Percentiles rank a stretch among this genome's conserved stretches.
Evolutionary conservation across 1,140 invertebrate genomes (phyloP).

Genomic region (Drosophila miranda): DNA sequence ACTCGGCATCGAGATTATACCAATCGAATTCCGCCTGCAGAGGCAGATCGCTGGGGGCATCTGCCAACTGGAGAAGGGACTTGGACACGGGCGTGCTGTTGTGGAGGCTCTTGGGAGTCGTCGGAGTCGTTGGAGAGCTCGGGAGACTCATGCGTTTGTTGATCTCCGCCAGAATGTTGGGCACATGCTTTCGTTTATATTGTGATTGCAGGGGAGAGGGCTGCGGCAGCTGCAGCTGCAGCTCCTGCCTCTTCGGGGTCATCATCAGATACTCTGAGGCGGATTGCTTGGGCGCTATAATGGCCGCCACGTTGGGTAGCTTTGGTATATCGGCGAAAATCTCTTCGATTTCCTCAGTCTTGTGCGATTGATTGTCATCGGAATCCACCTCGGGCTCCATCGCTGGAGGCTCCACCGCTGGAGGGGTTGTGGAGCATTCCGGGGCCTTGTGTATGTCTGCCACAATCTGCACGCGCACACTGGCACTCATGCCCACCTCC

Average conservation of each 20-base stretch:
- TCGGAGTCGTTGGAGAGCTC: slow-evolving; percentile 60
- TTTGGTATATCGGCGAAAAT: slow-evolving; percentile 83
- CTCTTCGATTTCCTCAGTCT: slow-evolving; percentile 80
- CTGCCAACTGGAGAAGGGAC: slow-evolving; percentile 30
- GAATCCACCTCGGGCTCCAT: slow-evolving; percentile 6
- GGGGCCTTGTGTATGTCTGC: slow-evolving; percentile 74
- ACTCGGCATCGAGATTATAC: slow-evolving; percentile 82
- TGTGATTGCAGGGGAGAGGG: slow-evolving; percentile 27
- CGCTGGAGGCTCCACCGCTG: slow-evolving; percentile 23
- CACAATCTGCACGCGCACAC: slow-evolving; percentile 70
- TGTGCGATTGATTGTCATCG: slow-evolving; percentile 62
- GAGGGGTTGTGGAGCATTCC: slow-evolving; percentile 34
- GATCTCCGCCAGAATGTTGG: slow-evolving; percentile 73
- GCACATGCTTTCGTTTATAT: slow-evolving; percentile 71
- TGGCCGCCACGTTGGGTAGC: slow-evolving; percentile 84
- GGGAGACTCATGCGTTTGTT: slow-evolving; percentile 69
- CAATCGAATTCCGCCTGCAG: slow-evolving; percentile 81
- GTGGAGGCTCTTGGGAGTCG: slow-evolving; percentile 36
- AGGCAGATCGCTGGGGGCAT: slow-evolving; percentile 45
- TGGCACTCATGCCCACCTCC: slow-evolving; percentile 74
- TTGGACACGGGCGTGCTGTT: slow-evolving; percentile 34
- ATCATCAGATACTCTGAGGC: slow-evolving; percentile 53
- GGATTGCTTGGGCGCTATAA: slow-evolving; percentile 82
- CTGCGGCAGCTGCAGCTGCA: slow-evolving; percentile 34
- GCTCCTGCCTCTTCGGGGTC: slow-evolving; percentile 43